Percentiles rank a stretch among this genome's conserved stretches.
phyloP scores from a whole-genome alignment of 2,888 invertebrate species.

The Biston stratarius region DNA sequence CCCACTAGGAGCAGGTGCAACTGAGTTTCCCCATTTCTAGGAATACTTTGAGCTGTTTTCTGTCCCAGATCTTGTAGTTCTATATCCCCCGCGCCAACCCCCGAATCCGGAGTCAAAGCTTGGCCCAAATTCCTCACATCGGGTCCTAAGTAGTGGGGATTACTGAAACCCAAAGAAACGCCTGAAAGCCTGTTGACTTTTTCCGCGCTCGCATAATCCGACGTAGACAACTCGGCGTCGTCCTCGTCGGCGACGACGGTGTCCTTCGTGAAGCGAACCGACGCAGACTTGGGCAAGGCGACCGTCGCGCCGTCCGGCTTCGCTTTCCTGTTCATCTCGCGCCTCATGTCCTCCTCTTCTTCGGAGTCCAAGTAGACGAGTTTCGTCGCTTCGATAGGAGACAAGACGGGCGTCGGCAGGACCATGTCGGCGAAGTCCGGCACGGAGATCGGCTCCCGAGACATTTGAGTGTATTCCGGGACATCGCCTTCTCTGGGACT shows the following conservation, averaged over 20 bases:
- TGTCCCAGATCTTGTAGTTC: slow-evolving; percentile 70
- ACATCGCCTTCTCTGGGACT: slow-evolving; percentile 65
- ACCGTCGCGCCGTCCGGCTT: slow-evolving; percentile 5
- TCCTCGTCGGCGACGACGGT: slow-evolving; percentile 85
- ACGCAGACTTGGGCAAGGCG: slow-evolving; percentile 73
- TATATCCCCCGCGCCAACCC: slow-evolving; percentile 82
- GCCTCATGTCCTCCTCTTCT: slow-evolving; percentile 82
- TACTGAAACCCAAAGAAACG: slow-evolving; percentile 88
- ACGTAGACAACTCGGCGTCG: slow-evolving; percentile 87
- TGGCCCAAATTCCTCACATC: slow-evolving; percentile 90
- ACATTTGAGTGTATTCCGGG: slow-evolving; percentile 66
- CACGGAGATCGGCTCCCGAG: slow-evolving; percentile 90
- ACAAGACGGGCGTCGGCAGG: slow-evolving; percentile 88
- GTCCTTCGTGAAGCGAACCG: slow-evolving; percentile 85
- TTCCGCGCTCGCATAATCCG: slow-evolving; percentile 92
- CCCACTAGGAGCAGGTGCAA: slow-evolving; percentile 87
- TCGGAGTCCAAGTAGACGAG: slow-evolving; percentile 90
- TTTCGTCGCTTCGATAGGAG: slow-evolving; percentile 89
- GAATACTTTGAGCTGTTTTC: slow-evolving; percentile 54
- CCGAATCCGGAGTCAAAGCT: slow-evolving; percentile 89
- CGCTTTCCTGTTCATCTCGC: slow-evolving; percentile 50
- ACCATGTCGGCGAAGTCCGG: slow-evolving; percentile 90
- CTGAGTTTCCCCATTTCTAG: slow-evolving; percentile 62
- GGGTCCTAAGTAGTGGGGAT: slow-evolving; percentile 91
- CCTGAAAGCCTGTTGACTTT: slow-evolving; percentile 86